Base-by-base conservation (phyloP, 30 jellyfish, hydroid and myxozoan genomes). In the Chironex yamaguchii region DNA sequence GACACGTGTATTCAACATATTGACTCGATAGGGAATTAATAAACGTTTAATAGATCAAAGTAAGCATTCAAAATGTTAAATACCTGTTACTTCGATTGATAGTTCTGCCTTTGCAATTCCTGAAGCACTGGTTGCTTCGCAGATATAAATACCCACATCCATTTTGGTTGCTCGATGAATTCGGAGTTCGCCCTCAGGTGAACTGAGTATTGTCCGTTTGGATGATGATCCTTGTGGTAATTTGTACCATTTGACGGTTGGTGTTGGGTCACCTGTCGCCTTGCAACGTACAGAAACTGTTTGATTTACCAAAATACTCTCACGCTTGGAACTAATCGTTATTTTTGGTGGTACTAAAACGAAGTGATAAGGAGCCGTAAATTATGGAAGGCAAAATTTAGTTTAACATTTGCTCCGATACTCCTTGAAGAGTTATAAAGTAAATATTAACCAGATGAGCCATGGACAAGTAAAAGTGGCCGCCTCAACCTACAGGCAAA, bases 261-360 rank as follows among this genome's bases (percentile, higher is more conserved):
- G 99, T 25, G 81, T 49, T 25, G 99, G 99, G 27, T 89, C 97
- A 29, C 99, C 99, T 34, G 91, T 79, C n/a, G 97, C 97, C 1
- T 11, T 51, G 64, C 99, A 94, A 52, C 72, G 64, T 74, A 89
- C 96, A 20, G 92, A 84, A n/a, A 82, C 69, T 20, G 99, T 36
- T 33, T 94, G 96, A 4, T 92, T 96, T 26, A 89, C 96, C 30
- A 52, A 82, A 1, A 89, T 67, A 63, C 58, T 74, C 27, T 72
- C 68, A 79, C 85, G 67, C 9, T 27, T 74, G 6, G 92, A 49
- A 12, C 96, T 68, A 9, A 94, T 42, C 13, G 96, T 30, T 21
- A 94, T 52, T 52, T 88, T 81, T 27, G 99, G 99, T 1, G 90
- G 93, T 0, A 89, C 99, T 94, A 71, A 28, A 70, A 71, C 23